phyloP scores from a whole-genome alignment of 2,797 vertebrate genomes.

The Acestrorhynchus altus region DNA sequence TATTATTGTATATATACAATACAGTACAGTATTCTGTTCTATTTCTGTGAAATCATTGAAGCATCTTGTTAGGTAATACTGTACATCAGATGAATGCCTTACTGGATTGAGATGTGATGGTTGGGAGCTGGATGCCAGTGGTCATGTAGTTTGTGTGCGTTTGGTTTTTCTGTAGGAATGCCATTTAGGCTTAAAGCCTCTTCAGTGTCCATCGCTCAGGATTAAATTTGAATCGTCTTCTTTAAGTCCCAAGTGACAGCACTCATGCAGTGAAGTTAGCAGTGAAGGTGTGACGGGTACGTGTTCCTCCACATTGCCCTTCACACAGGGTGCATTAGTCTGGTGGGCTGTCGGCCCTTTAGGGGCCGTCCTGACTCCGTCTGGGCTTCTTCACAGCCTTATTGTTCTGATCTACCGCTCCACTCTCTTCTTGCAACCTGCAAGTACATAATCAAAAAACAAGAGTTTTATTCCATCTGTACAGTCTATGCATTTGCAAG shows the following conservation, averaged over 20 bases:
- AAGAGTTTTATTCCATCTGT: neutral
- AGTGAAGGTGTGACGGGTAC: conserved; percentile 23
- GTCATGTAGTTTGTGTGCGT: conserved; percentile 30
- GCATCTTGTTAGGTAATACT: conserved; percentile 31
- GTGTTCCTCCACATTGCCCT: conserved; percentile 54
- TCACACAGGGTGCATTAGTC: conserved; percentile 22
- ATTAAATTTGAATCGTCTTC: conserved; percentile 2
- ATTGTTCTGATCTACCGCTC: conserved; percentile 66
- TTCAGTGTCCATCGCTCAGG: conserved; percentile 17
- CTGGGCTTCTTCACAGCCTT: conserved; percentile 71
- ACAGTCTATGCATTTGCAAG: neutral
- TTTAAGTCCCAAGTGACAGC: conserved; percentile 26
- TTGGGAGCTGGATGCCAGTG: conserved; percentile 50
- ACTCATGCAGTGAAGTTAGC: conserved; percentile 12
- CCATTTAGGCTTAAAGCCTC: conserved; percentile 47
- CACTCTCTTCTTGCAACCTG: conserved; percentile 61
- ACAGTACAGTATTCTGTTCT: conserved; percentile 50
- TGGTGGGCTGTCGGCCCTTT: conserved; percentile 29
- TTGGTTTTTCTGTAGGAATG: conserved; percentile 52
- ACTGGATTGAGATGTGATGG: conserved; percentile 21
- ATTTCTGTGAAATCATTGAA: conserved; percentile 13
- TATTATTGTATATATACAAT: conserved; percentile 13
- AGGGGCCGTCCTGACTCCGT: conserved; percentile 73
- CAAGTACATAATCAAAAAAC: too few relatives aligned
- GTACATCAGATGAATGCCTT: conserved; percentile 49